phyloP scores from a whole-genome alignment of 30 jellyfish, hydroid and myxozoan genomes.

The Aurelia aurita complex sp. Pacific region DNA sequence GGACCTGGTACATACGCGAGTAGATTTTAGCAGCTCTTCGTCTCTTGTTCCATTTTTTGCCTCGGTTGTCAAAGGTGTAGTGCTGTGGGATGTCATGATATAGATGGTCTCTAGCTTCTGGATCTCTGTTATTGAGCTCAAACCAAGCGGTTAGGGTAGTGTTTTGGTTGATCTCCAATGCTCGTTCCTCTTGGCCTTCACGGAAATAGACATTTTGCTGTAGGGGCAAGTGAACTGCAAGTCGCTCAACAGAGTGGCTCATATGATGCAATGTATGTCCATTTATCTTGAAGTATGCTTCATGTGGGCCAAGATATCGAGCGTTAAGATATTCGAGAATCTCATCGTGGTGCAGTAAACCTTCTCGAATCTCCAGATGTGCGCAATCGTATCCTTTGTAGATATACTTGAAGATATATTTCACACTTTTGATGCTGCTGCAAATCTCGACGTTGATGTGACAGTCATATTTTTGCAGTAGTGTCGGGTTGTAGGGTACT shows the following conservation, averaged over 20 bases:
- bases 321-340: not conserved
- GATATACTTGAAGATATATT: no score
- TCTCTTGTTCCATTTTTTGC: not conserved
- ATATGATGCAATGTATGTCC: not conserved
- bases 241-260: constrained; percentile 38
- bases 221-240: constrained; percentile 64
- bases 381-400: no score
- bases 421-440: no score
- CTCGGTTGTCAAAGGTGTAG: constrained; percentile 12
- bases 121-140: constrained; percentile 7
- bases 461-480: no score
- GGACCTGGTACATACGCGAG: not conserved
- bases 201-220: constrained; percentile 49
- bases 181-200: constrained; percentile 62
- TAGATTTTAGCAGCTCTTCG: not conserved
- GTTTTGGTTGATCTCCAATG: constrained; percentile 14
- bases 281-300: constrained; percentile 7
- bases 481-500: no score
- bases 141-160: constrained; percentile 69
- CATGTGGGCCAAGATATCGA: constrained; percentile 36
- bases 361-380: not conserved
- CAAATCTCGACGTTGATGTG: no score
- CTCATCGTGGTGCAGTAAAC: no score
- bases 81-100: constrained; percentile 52
- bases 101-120: no score